Percentiles rank a stretch among this genome's conserved stretches.
Conservation (phyloP, 2,797 vertebrate species). For the Pelochelys cantorii region DNA sequence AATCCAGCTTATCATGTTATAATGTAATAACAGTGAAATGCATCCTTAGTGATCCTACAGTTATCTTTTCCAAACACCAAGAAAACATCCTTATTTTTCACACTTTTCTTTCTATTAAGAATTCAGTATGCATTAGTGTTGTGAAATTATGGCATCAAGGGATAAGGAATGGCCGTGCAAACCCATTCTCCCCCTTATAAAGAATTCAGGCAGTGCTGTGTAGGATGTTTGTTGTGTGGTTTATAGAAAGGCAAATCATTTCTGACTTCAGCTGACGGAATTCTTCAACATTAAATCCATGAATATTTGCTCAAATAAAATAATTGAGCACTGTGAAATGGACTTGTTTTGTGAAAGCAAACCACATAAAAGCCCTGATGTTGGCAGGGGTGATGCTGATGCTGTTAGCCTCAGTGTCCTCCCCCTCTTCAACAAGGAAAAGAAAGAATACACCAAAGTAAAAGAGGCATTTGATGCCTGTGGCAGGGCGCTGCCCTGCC, state of each 20-base stretch:
- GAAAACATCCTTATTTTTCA: conserved; percentile 21
- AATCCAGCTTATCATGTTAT: accelerated
- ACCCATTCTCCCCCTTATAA: neutral
- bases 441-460: neutral
- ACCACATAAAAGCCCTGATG: neutral
- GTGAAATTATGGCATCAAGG: neutral
- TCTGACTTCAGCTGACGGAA: neutral
- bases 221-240: neutral
- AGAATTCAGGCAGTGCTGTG: neutral
- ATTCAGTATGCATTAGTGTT: neutral
- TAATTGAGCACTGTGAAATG: neutral
- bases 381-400: neutral
- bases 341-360: neutral
- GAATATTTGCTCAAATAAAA: neutral
- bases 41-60: neutral
- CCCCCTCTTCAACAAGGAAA: neutral
- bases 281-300: neutral
- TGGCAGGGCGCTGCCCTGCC: too few relatives aligned
- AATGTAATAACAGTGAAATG: neutral
- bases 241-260: neutral
- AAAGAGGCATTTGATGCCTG: neutral
- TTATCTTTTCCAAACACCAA: neutral
- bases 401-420: neutral
- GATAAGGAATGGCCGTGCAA: neutral
- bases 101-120: neutral